Conservation (phyloP, 2,113 vertebrate genomes). For the Oncorhynchus clarkii region DNA sequence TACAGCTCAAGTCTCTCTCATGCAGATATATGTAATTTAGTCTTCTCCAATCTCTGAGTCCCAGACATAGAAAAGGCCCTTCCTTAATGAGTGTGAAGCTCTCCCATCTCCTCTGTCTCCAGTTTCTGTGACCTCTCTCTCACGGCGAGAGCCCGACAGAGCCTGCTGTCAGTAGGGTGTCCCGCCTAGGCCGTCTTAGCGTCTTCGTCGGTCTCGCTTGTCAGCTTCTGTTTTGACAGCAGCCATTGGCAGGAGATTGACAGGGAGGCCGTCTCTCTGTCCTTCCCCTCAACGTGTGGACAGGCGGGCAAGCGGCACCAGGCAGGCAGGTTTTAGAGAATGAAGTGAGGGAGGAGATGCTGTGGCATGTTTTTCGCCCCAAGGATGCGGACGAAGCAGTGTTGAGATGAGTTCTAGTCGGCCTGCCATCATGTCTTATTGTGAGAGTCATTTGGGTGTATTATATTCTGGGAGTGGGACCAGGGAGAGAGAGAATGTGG, state of each 20-base stretch:
- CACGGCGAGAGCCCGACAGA: background rate
- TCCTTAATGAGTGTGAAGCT: too few species aligned
- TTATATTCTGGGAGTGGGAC: background rate
- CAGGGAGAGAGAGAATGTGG: background rate
- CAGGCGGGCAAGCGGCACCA: background rate
- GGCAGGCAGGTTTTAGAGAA: background rate
- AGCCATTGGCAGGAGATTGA: background rate
- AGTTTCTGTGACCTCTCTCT: too few species aligned
- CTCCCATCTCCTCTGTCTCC: too few species aligned
- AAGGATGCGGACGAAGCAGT: too few species aligned
- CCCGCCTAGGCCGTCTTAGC: background rate
- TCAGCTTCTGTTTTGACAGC: conserved; percentile 8
- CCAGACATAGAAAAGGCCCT: too few species aligned
- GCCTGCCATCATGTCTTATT: background rate
- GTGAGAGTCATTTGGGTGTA: background rate
- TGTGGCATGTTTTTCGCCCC: background rate
- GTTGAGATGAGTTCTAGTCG: background rate
- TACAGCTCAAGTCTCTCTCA: too few species aligned
- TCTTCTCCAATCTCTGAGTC: too few species aligned
- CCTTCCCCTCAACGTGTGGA: background rate
- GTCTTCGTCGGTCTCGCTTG: background rate
- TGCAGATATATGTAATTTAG: too few species aligned
- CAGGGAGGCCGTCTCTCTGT: background rate
- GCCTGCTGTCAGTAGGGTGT: background rate
- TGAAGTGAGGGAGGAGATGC: background rate